Base-by-base conservation (phyloP, 1,140 invertebrate species). In the Aphelinus certus region DNA sequence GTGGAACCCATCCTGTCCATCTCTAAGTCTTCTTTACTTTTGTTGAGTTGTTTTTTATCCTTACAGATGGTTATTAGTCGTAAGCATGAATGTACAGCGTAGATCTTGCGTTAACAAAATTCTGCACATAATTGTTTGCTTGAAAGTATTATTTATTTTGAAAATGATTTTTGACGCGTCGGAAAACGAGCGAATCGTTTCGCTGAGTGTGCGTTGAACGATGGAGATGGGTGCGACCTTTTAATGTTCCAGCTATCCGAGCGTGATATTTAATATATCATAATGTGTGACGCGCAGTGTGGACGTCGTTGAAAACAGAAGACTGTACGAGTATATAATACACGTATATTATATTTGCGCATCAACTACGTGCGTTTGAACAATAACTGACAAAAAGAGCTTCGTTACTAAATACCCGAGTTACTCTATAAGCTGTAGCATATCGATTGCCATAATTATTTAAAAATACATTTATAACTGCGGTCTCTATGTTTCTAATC, bases 241-340 rank as follows among this genome's bases (percentile, higher is more conserved):
- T 48, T 46, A 53, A 71, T 65, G 48, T 65, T 45, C 62, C 46
- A 75, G 42, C 61, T 75, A 64, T 70, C 46, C 51, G 42, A 65
- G 46, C 65, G 9, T 43, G 45, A 47, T 51, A 47, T n/a, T 48
- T n/a, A 45, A 47, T 63, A 45, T 57, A 49, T 49, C 7, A 61
- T 26, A 51, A 60, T 7, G 10, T 1, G 43, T 6, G 64, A 74
- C 65, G 43, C 43, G 26, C 26, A 26, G 26, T 55, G 56, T 2
- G 53, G 3, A 2, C 46, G 51, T 70, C 67, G n/a, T 69, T 65
- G 58, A 70, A 69, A 53, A 61, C 26, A 70, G 26, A 75, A 75
- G 68, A 75, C 73, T 75, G 73, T 70, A 75, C 53, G 10, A 70
- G 9, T 75, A 70, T 42, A 69, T 66, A 66, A 71, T 66, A 53